Conservation (phyloP, 1,140 invertebrate genomes). For the Gonioctena quinquepunctata region DNA sequence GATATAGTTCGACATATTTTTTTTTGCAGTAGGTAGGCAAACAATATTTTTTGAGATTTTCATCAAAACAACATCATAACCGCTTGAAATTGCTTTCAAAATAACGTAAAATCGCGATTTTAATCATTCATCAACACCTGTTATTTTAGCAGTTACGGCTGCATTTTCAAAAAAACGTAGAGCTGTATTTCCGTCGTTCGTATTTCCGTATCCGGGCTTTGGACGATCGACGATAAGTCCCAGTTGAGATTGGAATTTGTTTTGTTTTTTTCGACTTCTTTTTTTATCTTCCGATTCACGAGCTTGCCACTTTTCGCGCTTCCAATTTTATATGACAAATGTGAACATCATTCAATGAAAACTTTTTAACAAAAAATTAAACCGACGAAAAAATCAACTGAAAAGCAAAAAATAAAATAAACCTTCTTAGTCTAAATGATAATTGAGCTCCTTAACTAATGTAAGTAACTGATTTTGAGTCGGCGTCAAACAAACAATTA, state of each 20-base stretch:
- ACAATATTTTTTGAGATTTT: background rate
- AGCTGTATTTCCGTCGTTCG: conserved; percentile 52
- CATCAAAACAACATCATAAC: no score
- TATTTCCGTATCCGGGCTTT: conserved; percentile 47
- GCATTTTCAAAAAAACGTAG: conserved; percentile 4
- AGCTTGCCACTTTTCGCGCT: background rate
- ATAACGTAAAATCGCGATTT: no score
- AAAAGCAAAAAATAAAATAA: no score
- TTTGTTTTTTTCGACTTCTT: conserved; percentile 15
- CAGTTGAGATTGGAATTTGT: conserved; percentile 29
- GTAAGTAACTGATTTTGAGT: no score
- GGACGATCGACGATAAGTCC: conserved; percentile 46
- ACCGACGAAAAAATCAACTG: no score
- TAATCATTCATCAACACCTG: background rate
- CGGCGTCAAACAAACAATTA: no score
- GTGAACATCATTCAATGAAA: no score
- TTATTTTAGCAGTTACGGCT: background rate
- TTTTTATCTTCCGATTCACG: background rate
- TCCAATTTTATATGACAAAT: conserved; percentile 3
- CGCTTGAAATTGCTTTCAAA: no score
- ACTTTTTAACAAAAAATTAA: no score
- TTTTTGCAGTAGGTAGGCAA: no score
- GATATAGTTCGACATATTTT: background rate
- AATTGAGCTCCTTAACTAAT: no score
- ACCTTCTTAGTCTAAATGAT: no score